Conservation (phyloP, 2,113 vertebrate genomes). For the Stictonetta naevosa region DNA sequence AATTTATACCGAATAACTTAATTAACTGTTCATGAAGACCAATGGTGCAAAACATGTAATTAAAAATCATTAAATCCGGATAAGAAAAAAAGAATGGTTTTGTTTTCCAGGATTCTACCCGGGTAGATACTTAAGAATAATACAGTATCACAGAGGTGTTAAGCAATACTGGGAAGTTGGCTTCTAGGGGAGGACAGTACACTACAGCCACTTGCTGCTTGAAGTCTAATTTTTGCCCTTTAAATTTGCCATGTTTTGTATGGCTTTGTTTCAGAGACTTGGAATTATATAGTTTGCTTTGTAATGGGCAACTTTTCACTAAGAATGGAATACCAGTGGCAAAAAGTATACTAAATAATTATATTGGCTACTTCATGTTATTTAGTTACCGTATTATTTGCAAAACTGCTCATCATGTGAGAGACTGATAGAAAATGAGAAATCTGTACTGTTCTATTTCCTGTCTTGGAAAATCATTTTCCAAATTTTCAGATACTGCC, state of each 20-base stretch:
- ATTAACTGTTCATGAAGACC: not conserved
- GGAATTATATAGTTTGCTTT: not conserved
- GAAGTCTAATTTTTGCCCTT: not conserved
- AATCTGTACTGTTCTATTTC: not conserved
- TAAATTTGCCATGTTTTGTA: not conserved
- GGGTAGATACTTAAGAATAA: not conserved
- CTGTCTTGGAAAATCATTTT: not conserved
- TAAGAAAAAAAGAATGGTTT: not conserved
- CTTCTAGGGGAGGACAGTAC: not conserved
- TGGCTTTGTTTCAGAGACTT: not conserved
- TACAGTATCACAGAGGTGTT: not conserved
- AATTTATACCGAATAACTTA: not conserved
- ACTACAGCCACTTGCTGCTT: not conserved
- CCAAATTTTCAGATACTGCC: not conserved
- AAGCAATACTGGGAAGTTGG: not conserved
- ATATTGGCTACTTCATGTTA: not conserved
- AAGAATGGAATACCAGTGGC: not conserved
- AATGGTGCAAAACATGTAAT: not conserved
- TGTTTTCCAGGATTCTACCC: not conserved
- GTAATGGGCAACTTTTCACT: not conserved
- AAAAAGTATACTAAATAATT: not conserved
- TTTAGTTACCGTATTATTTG: not conserved
- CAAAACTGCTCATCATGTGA: not conserved
- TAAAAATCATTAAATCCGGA: not conserved
- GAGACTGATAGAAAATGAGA: not conserved